A percentile compares a stretch with the other conserved stretches of the same genome.
These are phyloP conservation scores for Bombus polaris DNA, from an alignment of 1,140 invertebrate genomes.

Conservation along the genomic window DNA sequence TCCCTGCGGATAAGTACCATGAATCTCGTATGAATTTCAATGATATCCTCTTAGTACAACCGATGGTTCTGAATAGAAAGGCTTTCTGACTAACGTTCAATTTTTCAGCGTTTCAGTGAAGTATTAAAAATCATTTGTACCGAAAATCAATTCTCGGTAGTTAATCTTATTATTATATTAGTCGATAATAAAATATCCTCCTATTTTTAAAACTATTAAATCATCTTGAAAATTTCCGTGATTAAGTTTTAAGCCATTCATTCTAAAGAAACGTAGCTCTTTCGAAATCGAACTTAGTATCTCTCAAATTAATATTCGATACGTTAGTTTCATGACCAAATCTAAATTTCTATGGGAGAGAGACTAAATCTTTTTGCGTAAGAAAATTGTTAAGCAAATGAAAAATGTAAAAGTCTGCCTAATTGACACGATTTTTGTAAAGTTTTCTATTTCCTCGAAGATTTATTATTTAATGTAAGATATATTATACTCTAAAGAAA, in stretches of 20 bases:
- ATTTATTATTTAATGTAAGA: no score
- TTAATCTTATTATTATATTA: neutral
- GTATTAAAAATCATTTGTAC: no score
- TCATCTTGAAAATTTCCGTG: neutral
- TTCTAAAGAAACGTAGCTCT: neutral
- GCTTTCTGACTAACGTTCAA: neutral
- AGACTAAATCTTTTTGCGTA: no score
- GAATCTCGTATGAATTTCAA: slow-evolving; percentile 1
- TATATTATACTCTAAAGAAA: neutral
- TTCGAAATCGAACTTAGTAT: neutral
- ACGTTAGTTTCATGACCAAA: no score
- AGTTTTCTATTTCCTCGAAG: no score
- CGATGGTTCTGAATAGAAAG: neutral
- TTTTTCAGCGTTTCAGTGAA: neutral
- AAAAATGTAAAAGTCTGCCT: no score
- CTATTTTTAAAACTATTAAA: neutral
- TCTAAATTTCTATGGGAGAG: no score
- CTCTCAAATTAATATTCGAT: no score
- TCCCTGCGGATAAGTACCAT: neutral
- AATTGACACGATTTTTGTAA: no score
- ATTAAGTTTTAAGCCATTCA: neutral
- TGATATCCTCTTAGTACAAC: neutral
- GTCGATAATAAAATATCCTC: neutral
- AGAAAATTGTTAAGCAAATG: no score
- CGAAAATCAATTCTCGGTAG: no score